These are phyloP conservation scores for Netelia inedita DNA, from an alignment of 2,888 invertebrate genomes.

Conservation along the genomic window DNA sequence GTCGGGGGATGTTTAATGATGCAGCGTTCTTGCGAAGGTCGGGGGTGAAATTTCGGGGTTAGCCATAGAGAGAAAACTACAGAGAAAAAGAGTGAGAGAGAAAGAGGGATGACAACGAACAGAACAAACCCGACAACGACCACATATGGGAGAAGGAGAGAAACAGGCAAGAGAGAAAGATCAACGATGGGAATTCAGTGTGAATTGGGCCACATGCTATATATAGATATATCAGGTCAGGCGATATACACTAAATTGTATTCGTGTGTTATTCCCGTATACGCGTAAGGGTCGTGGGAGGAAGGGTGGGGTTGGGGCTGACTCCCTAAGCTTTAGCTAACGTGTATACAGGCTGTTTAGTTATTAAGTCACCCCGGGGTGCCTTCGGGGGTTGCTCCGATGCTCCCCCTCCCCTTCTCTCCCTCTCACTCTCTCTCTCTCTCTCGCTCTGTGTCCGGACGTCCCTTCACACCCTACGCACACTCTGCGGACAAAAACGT, in stretches of 20 bases:
- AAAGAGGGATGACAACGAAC: constrained; percentile 32
- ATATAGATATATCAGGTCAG: not conserved
- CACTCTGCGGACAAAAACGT: constrained; percentile 48
- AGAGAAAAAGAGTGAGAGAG: constrained; percentile 13
- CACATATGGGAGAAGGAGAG: constrained; percentile 24
- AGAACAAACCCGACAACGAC: constrained; percentile 46
- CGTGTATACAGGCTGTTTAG: constrained; percentile 78
- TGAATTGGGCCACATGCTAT: constrained; percentile 79
- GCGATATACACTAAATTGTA: constrained; percentile 41
- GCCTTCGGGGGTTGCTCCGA: constrained; percentile 72
- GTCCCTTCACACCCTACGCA: constrained; percentile 44
- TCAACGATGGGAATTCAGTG: constrained; percentile 72
- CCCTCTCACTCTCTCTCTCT: constrained; percentile 30
- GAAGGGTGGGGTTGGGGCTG: constrained; percentile 29
- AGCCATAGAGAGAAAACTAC: not conserved
- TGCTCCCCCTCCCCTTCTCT: constrained; percentile 27
- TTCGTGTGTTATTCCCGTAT: constrained; percentile 52
- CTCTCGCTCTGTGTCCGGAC: constrained; percentile 70
- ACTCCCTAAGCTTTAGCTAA: constrained; percentile 64
- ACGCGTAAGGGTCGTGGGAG: constrained; percentile 51
- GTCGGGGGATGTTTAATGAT: constrained; percentile 35
- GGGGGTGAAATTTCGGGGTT: constrained; percentile 40
- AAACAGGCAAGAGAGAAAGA: constrained; percentile 24
- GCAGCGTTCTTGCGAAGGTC: constrained; percentile 57
- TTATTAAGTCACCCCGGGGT: constrained; percentile 82